Evolutionary conservation across 2,888 invertebrate species (phyloP), one percentile per base, ranked within the genome.

Genomic region (Synanthedon myopaeformis): DNA sequence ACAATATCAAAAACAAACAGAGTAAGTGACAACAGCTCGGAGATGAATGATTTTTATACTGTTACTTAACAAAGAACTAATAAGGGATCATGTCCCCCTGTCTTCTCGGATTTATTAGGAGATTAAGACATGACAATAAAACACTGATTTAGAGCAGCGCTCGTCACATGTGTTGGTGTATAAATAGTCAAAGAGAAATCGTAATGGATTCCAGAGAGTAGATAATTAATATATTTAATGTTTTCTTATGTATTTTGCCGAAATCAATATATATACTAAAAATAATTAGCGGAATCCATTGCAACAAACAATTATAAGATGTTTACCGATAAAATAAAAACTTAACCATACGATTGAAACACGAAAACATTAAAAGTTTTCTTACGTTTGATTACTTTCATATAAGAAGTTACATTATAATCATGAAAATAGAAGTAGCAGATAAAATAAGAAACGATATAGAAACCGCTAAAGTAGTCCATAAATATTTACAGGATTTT

Each of bases 41-140:
- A 59, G 57, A 59, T 53, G 23, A 53, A 58, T 55, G 52, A 55
- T 56, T 55, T 57, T 58, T 55, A 57, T 58, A 56, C 53, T 56
- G 45, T 14, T 54, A 57, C 49, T 54, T 57, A 61, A 67, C 64
- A 68, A 67, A 63, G 64, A 62, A 62, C 57, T 57, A 60, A 63
- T 49, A 66, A 58, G 57, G 62, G 62, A 63, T 65, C 63, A 60
- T 64, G 62, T 61, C 57, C 54, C 35, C 45, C 55, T 59, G 64
- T 63, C 51, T 23, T 14, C 41, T 23, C 19, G 23, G 51, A 75
- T 79, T 77, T 79, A 80, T 77, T 72, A 67, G 59, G 62, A 71
- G 80, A 80, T 82, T 79, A 79, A 63, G 65, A 61, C 56, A 65
- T 61, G 60, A 68, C 63, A 73, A 73, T 74, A 72, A 76, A 76